Base-by-base conservation (phyloP, 2,113 vertebrate genomes). In the Pygoscelis adeliae region DNA sequence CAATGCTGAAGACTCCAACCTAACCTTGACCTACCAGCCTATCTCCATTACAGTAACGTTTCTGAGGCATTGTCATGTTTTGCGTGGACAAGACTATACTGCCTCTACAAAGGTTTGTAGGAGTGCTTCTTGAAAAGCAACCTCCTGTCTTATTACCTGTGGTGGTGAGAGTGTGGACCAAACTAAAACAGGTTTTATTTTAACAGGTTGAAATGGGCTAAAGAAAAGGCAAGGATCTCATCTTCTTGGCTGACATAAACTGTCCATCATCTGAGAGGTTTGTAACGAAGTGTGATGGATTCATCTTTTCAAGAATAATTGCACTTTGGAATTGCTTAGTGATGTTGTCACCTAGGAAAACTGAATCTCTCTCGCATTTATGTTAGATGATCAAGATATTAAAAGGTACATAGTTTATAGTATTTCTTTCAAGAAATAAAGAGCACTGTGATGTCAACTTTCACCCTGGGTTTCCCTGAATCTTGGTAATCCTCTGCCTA, bases 21-120 rank as follows among this genome's bases (percentile, higher is more conserved):
- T 27, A 58, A 40, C 42, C 30, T 73, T 53, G n/a, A 1, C 14
- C 25, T 42, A 36, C 16, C 7, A 76, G 32, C 4, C 25, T 55
- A 2, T 46, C n/a, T 72, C 42, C n/a, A 25, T 34, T 42, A 53
- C 4, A 34, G 6, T 8, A n/a, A 67, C 0, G 0, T 30, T 59
- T 63, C n/a, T 70, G n/a, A 88, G 44, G 19, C 7, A 42, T 32
- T 50, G 6, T 47, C 16, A 27, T 71, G 8, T 21, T 92, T 52
- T 83, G 4, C 4, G 0, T 66, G 42, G 20, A n/a, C 22, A 90
- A 87, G n/a, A 62, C 18, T 47, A 59, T 70, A 42, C 3, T 8
- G 9, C 32, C 12, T 36, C 22, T 49, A 38, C 11, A 55, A 63
- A 69, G 11, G 23, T 70, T 50, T 70, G 23, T 44, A 70, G 12